Evolutionary conservation across 1,140 invertebrate species (phyloP), one percentile per base, ranked within the genome.

Genomic region (Phortica variegata): DNA sequence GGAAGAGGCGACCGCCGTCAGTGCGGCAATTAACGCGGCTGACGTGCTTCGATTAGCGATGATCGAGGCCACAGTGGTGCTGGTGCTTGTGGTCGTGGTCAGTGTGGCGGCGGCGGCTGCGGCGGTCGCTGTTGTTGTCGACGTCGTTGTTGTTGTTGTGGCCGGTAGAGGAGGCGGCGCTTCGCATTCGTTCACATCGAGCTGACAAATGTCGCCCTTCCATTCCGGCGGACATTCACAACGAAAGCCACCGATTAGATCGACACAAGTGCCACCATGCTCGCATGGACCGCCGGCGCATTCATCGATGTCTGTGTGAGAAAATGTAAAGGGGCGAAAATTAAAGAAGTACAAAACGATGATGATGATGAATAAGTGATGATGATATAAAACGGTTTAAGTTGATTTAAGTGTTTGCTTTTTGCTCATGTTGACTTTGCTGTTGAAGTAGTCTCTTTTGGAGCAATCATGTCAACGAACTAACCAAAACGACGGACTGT

Each of bases 181-280:
- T 38, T 79, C 77, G 60, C 84, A 86, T 73, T 86, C 85, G 68
- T 87, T 83, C 43, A 85, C 82, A 75, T 87, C 85, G 60, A 84
- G 82, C 69, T 93, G 87, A 73, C 91, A 93, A 45, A 85, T 80
- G 37, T 83, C 80, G 23, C 91, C 92, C 54, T 86, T 85, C 90
- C 91, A 95, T 18, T 90, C 87, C 5, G 85, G 65, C 9, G 85
- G 83, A 77, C 91, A 93, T 36, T 85, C 80, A 75, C 91, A 93
- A 39, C 79, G 79, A 77, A 89, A 93, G 9, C 83, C 82, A 61
- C 89, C 84, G 44, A 85, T 82, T 39, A 87, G 78, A 70, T 90
- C 87, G 17, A 87, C 77, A 76, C 93, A 97, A 42, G 85, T 89
- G 29, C 89, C 93, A 39, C 87, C 88, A 77, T 96, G 93, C 72